Conservation (phyloP, 1,140 invertebrate genomes). For the Aporrectodea caliginosa region DNA sequence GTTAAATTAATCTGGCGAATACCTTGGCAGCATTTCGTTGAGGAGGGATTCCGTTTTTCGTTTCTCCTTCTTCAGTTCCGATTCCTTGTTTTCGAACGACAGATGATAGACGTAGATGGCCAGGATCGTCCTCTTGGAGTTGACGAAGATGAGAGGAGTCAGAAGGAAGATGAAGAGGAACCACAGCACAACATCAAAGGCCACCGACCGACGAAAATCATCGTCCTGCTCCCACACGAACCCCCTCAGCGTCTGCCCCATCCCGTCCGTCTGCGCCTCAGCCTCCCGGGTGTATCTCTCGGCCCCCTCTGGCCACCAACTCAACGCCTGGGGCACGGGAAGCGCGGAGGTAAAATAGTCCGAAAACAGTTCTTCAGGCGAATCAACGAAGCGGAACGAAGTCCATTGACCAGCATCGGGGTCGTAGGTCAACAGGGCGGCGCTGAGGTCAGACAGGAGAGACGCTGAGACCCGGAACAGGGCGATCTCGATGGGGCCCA, state of each 20-base stretch:
- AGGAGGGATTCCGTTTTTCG: constrained; percentile 18
- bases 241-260: not conserved
- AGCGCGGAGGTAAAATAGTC: too few species aligned
- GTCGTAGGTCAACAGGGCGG: not conserved
- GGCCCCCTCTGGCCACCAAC: not conserved
- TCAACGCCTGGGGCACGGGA: too few species aligned
- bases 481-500: not conserved
- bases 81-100: constrained; percentile 8
- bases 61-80: constrained; percentile 25
- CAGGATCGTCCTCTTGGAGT: not conserved
- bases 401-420: not conserved
- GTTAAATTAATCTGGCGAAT: not conserved
- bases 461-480: not conserved
- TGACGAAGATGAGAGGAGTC: not conserved
- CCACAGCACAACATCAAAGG: not conserved
- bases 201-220: not conserved
- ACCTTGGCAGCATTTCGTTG: constrained; percentile 30
- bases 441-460: not conserved
- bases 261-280: not conserved
- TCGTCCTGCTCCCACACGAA: not conserved
- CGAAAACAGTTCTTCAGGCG: too few species aligned
- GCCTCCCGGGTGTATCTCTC: not conserved
- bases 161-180: not conserved
- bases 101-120: not conserved
- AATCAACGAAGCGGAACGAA: not conserved